Base-by-base conservation (phyloP, 2,888 invertebrate genomes). In the Bembecia ichneumoniformis region DNA sequence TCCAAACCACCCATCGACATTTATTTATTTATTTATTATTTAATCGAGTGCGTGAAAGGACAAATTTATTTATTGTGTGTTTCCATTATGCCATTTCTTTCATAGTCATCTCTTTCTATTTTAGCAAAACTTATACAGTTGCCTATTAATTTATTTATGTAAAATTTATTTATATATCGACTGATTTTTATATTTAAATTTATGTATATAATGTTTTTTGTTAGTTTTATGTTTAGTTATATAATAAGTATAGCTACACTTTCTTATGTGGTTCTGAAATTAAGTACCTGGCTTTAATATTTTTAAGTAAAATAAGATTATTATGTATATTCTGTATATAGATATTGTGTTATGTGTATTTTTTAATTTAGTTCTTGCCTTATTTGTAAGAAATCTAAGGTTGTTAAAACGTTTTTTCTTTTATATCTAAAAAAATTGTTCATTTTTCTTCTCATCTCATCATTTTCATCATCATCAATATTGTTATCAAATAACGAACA, bases 271-370 rank as follows among this genome's bases (percentile, higher is more conserved):
- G 60, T 61, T 64, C 57, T 46, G 34, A 48, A 53, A 67, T 65
- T 64, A 40, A 67, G 71, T 75, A 73, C 75, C 71, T 77, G 80
- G 81, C 82, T 82, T 82, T 82, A 82, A 82, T 81, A 76, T 73
- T 65, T 62, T 70, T 81, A 80, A 77, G 76, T 73, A 68, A 70
- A 67, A 62, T 49, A 45, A 53, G 20, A 52, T 43, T 47, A 49
- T 47, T 53, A 49, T 46, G 57, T 58, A 53, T 54, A 56, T 56
- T 53, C 53, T 55, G 40, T 40, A 40, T 40, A 40, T 40, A 40
- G 40, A 0, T 14, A 14, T 40, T 40, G 1, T 28, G 28, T 28
- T 9, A 28, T 28, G 48, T 47, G 28, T 50, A 46, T 13, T 11
- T 40, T 13, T 40, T 40, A 13, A n/a, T 40, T 40, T n/a, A 14